Conservation (phyloP, 2,888 invertebrate genomes). For the Notodonta dromedarius region DNA sequence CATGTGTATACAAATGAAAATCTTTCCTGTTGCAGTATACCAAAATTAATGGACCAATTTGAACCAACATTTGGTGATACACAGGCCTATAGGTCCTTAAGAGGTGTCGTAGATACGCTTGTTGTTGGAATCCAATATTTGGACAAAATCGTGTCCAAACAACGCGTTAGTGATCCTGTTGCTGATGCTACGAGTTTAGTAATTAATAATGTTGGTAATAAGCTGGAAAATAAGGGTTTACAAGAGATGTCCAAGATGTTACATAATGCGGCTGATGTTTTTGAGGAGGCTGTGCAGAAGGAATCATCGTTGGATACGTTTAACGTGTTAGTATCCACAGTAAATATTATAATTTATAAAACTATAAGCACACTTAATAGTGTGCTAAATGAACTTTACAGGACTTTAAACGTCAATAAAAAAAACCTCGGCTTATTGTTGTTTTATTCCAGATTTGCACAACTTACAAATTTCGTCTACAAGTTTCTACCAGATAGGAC, state of each 20-base stretch:
- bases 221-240: conserved; percentile 22
- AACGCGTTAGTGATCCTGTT: conserved; percentile 23
- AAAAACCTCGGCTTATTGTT: too few relatives aligned
- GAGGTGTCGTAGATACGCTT: conserved; percentile 56
- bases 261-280: conserved; percentile 47
- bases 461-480: conserved; percentile 58
- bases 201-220: conserved; percentile 24
- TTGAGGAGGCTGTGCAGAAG: conserved; percentile 42
- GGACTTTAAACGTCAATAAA: too few relatives aligned
- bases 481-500: conserved; percentile 61
- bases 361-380: too few relatives aligned
- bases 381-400: too few relatives aligned
- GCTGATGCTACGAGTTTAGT: conserved; percentile 29
- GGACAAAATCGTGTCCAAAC: conserved; percentile 52
- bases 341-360: neutral
- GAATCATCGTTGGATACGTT: conserved; percentile 55
- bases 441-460: conserved; percentile 58
- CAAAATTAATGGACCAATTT: conserved; percentile 65
- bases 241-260: conserved; percentile 47
- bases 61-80: conserved; percentile 72
- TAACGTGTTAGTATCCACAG: conserved; percentile 55
- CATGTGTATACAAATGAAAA: neutral
- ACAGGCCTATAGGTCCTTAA: conserved; percentile 58
- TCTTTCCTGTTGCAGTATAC: conserved; percentile 57
- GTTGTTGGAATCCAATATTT: conserved; percentile 60